Evolutionary conservation across 2,113 vertebrate species (phyloP), one percentile per base, ranked within the genome.

Genomic region (Carassius carassius): DNA sequence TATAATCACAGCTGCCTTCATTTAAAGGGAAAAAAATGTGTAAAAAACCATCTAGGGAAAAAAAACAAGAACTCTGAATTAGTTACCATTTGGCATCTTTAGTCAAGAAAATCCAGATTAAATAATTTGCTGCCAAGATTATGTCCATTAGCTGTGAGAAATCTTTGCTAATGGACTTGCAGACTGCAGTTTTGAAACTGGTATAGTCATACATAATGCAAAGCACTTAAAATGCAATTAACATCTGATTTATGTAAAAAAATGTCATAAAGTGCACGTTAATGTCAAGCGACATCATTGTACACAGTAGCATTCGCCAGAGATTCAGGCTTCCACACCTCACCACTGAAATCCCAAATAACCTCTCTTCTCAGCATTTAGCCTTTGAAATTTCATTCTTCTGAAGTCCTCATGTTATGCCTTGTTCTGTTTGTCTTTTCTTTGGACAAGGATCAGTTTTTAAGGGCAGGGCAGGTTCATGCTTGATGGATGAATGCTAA

Each of bases 151-250:
- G 78, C n/a, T 25, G 35, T 47, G 14, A 25, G 35, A 63, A 25
- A 23, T 63, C 58, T 25, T 79, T 29, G 78, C 78, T 79, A 79
- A 79, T 79, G 58, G 58, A 47, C 44, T 63, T 79, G 12, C 35
- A 17, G 58, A 47, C 35, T n/a, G 37, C 58, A 47, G 37, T 11
- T 47, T 13, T 65, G 2, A 63, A 80, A 35, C 78, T 47, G 77
- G 13, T 60, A 62, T 23, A 60, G 76, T 60, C 54, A 78, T 60
- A n/a, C 32, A 63, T 29, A 63, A 65, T 63, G 78, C 58, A 47
- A 44, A 63, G 78, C 14, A 47, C 21, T 41, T 47, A 80, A 65
- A 44, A 80, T 4, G 58, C 37, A 65, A 80, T 80, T 80, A 65
- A 63, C 41, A 19, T 47, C 58, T 19, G 78, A 14, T 47, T 63